Evolutionary conservation across 2,888 invertebrate species (phyloP), one percentile per base, ranked within the genome.

Genomic region (Mesochorus sp.): DNA sequence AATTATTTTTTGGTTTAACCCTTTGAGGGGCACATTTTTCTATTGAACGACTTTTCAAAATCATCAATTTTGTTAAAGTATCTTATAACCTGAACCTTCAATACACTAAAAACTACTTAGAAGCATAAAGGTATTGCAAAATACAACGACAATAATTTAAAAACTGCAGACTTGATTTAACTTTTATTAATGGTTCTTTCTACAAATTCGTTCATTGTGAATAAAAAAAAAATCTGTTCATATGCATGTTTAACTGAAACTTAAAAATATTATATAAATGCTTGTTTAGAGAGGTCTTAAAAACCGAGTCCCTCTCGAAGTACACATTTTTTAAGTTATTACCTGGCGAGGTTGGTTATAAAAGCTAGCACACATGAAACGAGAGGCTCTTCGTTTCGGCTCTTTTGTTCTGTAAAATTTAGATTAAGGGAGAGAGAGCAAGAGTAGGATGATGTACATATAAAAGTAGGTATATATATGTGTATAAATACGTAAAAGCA

Each of bases 321-420:
- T 17, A 21, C 49, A 64, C 24, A 61, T 62, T n/a, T n/a, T n/a
- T n/a, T n/a, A 67, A 67, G 61, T 76, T 67, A 67, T 66, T 59
- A 64, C 49, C 28, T n/a, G n/a, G n/a, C 37, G 14, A 26, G 66
- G 26, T 61, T 47, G 28, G 76, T 61, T 55, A 72, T 67, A 72
- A 72, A 57, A 51, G 44, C 34, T 59, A 42, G 28, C 14, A 37
- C 70, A 37, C 44, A 10, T 67, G 68, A 64, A 76, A 71, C 53
- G 76, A 55, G 67, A 37, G 53, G 55, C 24, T 34, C 31, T 19
- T 34, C 17, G 67, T 39, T 67, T 53, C 66, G 34, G 44, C 47
- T 47, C 66, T 61, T 62, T 64, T 70, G 47, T 51, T 28, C 17
- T n/a, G n/a, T n/a, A n/a, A n/a, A n/a, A n/a, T n/a, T n/a, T n/a